These are phyloP conservation scores for Aeoliscus strigatus DNA, from an alignment of 2,797 vertebrate species.

Conservation along the genomic window DNA sequence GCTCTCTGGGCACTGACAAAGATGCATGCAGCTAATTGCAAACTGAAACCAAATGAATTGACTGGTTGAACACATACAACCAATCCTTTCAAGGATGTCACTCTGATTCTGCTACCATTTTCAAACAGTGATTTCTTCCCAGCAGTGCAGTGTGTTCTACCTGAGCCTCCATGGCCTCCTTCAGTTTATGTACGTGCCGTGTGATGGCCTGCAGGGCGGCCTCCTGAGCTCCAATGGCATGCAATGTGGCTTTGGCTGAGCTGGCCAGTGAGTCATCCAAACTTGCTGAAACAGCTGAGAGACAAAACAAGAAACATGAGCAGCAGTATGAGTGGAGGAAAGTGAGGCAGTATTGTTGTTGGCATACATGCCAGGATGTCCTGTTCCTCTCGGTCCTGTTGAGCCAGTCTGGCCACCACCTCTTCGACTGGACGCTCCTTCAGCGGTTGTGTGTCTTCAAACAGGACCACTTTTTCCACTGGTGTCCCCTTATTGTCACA, in stretches of 20 bases:
- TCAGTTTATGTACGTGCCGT: constrained; percentile 79
- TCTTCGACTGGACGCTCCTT: constrained; percentile 86
- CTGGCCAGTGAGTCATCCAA: constrained; percentile 81
- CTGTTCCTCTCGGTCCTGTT: constrained; percentile 84
- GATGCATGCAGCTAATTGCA: no score
- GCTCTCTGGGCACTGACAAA: no score
- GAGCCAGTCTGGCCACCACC: constrained; percentile 82
- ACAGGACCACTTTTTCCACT: background rate
- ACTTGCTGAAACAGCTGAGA: constrained; percentile 75
- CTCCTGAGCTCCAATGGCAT: constrained; percentile 88
- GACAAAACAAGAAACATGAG: background rate
- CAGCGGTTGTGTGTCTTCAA: constrained; percentile 35
- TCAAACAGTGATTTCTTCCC: no score
- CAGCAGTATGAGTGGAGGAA: background rate
- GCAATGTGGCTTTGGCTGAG: constrained; percentile 80
- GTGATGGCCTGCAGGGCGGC: constrained; percentile 83
- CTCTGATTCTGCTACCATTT: no score
- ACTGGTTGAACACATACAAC: no score
- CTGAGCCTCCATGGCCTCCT: constrained; percentile 92
- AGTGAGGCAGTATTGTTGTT: background rate
- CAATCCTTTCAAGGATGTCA: no score
- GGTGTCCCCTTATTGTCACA: constrained; percentile 22
- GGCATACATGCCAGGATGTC: constrained; percentile 75
- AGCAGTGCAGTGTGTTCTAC: constrained; percentile 57
- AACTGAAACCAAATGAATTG: no score